Conservation (phyloP, 2,888 invertebrate species). For the Boloria euphrosyne region DNA sequence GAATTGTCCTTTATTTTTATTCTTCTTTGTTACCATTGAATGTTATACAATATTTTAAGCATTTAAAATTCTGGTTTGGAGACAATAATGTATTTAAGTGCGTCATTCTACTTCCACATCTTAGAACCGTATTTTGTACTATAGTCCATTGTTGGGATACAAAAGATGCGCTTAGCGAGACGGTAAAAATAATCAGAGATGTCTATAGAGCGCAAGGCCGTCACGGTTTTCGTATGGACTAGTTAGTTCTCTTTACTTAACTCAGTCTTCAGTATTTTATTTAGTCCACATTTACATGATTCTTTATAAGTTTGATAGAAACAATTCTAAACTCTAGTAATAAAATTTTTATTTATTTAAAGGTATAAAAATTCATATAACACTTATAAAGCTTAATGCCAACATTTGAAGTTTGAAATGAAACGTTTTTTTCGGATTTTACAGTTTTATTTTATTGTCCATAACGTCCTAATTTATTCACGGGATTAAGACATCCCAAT, state of each 20-base stretch:
- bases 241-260: constrained; percentile 7
- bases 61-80: not conserved
- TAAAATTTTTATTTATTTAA: no score
- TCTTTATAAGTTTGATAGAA: no score
- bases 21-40: not conserved
- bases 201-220: constrained; percentile 32
- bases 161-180: constrained; percentile 38
- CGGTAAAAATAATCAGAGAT: constrained; percentile 30
- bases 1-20: not conserved
- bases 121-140: constrained; percentile 29
- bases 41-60: constrained; percentile 1
- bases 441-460: no score
- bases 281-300: no score
- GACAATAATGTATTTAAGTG: constrained; percentile 19
- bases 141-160: constrained; percentile 32
- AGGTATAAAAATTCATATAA: no score
- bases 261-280: not conserved
- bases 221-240: constrained; percentile 29
- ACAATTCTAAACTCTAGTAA: no score
- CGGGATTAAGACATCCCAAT: no score
- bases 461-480: no score
- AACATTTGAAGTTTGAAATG: no score
- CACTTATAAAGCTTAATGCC: no score
- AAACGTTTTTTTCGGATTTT: no score
- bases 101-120: constrained; percentile 20